Evolutionary conservation across 2,888 invertebrate genomes (phyloP), one percentile per base, ranked within the genome.

Genomic region (Endotricha flammealis): DNA sequence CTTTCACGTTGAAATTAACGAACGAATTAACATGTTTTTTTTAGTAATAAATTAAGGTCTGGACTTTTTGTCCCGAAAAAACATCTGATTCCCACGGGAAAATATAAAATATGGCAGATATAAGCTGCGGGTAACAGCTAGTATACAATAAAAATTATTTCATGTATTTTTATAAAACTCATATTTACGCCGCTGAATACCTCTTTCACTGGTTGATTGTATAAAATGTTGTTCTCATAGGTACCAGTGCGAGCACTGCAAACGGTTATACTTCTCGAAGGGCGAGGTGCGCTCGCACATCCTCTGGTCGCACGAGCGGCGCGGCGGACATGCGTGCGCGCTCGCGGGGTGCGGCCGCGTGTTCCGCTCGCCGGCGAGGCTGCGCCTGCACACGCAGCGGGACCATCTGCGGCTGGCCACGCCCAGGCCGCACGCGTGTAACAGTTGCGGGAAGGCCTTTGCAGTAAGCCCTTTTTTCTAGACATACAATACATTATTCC

Each of bases 281-380:
- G 67, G 63, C 50, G 73, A 72, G 49, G 57, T 72, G 7, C 61
- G 73, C 1, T 38, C 69, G 4, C 71, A 72, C 60, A 69, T 71
- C 41, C 44, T 46, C 39, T 72, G 71, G 71, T 56, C 69, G 35
- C 71, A 72, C 59, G 39, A 51, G 24, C 46, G 44, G 6, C 46
- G 53, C 4, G 48, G 54, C 7, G 53, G 53, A 0, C 67, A 64
- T 56, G 53, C 54, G 12, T 69, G 69, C 50, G 2, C 29, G 6
- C 25, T 4, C 8, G 12, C 32, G 0, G 31, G 39, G 2, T 72
- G 71, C 51, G 73, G 68, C 0, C 55, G 66, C 29, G 49, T 57
- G 32, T 72, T 72, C 62, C 57, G 71, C 32, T 55, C 66, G 36
- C 63, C 64, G 1, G 53, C 62, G 7, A 44, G 62, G 14, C 56